Percentiles rank a stretch among this genome's conserved stretches.
Evolutionary conservation across 2,113 vertebrate genomes (phyloP).

Genomic region (Hemichromis elongatus): DNA sequence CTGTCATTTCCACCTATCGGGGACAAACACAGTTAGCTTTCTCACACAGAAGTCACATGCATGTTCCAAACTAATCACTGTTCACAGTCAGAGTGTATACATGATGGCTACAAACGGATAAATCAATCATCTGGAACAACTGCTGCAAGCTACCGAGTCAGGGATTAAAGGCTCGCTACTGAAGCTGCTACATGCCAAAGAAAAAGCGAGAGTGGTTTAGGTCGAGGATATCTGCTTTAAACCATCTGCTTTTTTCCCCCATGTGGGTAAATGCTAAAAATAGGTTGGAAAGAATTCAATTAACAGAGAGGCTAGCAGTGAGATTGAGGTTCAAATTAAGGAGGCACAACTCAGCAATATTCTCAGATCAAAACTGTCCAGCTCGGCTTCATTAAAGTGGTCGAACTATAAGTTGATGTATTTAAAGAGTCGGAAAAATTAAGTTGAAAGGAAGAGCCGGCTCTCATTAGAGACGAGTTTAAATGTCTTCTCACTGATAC

Average conservation of each 20-base stretch:
- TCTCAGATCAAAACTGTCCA: slow-evolving; percentile 5
- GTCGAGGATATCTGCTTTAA: background rate
- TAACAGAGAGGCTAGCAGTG: background rate
- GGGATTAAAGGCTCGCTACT: slow-evolving; percentile 14
- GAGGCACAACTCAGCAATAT: background rate
- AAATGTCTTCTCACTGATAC: background rate
- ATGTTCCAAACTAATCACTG: slow-evolving; percentile 8
- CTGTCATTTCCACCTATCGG: background rate
- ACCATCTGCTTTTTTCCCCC: background rate
- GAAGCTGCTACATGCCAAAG: background rate
- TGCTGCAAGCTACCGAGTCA: slow-evolving; percentile 23
- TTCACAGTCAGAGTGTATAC: background rate
- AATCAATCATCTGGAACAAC: slow-evolving; percentile 41
- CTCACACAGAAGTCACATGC: background rate
- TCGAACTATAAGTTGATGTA: background rate
- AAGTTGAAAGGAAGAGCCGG: background rate
- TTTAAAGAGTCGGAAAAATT: background rate
- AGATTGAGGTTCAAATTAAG: slow-evolving; percentile 2
- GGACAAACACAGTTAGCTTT: background rate
- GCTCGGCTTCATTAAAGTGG: background rate
- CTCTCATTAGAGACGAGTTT: background rate
- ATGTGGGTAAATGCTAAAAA: background rate
- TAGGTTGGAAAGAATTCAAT: background rate
- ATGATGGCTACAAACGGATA: slow-evolving; percentile 27
- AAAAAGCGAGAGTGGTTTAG: background rate